Evolutionary conservation across 2,113 vertebrate genomes (phyloP), one percentile per base, ranked within the genome.

Genomic region (Elephas maximus): DNA sequence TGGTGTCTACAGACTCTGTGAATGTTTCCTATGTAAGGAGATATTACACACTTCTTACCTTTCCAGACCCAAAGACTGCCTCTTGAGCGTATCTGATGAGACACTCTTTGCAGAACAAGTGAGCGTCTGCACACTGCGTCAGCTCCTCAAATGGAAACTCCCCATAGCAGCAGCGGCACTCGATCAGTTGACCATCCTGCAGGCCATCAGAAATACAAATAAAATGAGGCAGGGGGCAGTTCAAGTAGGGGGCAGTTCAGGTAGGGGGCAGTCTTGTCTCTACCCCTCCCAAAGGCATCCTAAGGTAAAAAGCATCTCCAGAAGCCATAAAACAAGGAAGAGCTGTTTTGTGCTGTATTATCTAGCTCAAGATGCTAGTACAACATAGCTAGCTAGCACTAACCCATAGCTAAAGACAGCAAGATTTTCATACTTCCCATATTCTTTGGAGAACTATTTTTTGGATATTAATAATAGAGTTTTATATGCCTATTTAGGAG

Each of bases 31-130:
- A 44, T 4, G 24, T 8, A 26, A 15, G 14, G 33, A 74, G 30
- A 5, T 15, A 71, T 1, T 6, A 77, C 20, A 23, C 0, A 18
- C 15, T 7, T 69, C 98, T 98, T 98, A 99, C 99, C 99, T 99
- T 99, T 86, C 99, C 99, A 28, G 99, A 99, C 97, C 99, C 99
- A 80, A 99, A 99, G 24, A 99, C 99, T 0, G 99, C 99, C 98
- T 99, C 99, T 98, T 99, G 99, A 97, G 99, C 99, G 0, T 99
- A 99, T 98, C 99, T 99, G 97, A 99, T 99, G 96, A 99, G 99
- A 98, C 99, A 99, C 97, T 99, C 99, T 98, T 99, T 99, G 98
- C 99, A 99, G 98, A 99, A 99, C 85, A 99, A 99, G 98, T 99
- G 99, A 81, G 99, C 99, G 44, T 99, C 99, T 0, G 99, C 99